Conservation (phyloP, 2,888 invertebrate species). For the Caenorhabditis plicata region DNA sequence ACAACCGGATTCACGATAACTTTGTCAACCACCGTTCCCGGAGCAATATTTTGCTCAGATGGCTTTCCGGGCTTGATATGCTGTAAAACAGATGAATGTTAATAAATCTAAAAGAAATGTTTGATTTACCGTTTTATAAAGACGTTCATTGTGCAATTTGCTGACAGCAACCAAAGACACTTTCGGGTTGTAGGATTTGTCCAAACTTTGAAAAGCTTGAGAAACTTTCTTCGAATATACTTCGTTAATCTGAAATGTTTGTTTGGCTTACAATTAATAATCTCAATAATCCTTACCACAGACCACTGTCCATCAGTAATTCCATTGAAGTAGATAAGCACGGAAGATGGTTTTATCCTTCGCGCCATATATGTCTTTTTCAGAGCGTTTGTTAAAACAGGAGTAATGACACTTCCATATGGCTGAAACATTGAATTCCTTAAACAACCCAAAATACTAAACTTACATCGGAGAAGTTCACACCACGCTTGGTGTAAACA, state of each 20-base stretch:
- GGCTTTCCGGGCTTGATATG: conserved; percentile 5
- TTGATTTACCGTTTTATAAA: not conserved
- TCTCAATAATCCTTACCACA: not conserved
- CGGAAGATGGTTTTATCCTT: not conserved
- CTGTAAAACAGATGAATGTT: not conserved
- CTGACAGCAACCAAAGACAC: conserved; percentile 5
- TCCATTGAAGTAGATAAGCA: conserved; percentile 30
- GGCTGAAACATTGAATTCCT: too few species aligned
- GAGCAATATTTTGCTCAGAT: conserved; percentile 11
- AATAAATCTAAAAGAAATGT: not conserved
- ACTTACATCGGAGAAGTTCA: too few species aligned
- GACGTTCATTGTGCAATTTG: conserved; percentile 9
- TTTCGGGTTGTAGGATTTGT: not conserved
- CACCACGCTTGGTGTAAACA: too few species aligned
- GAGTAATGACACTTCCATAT: too few species aligned
- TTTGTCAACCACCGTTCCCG: conserved; percentile 30
- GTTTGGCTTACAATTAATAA: not conserved
- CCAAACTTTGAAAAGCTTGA: not conserved
- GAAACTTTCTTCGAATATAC: not conserved
- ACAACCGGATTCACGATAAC: conserved; percentile 16
- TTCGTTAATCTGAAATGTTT: conserved; percentile 5
- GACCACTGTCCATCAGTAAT: conserved; percentile 19
- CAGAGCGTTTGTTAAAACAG: too few species aligned
- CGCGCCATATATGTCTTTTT: too few species aligned
- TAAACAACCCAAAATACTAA: too few species aligned